Evolutionary conservation across 2,113 vertebrate species (phyloP).

Genomic region (Actenoides hombroni): DNA sequence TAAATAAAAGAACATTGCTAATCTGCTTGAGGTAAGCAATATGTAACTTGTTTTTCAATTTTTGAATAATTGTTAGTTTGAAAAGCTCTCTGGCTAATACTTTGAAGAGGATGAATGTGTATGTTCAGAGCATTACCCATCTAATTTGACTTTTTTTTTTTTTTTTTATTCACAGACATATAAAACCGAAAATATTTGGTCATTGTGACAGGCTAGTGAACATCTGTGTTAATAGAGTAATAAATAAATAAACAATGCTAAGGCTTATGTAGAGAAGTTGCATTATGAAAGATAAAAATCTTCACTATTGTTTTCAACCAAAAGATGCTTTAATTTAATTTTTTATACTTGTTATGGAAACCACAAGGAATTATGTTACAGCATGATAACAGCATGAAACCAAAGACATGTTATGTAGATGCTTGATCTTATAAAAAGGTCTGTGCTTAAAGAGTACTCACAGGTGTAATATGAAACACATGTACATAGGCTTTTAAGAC

Average conservation of each 20-base stretch:
- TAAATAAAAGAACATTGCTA: background rate
- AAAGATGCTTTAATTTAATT: background rate
- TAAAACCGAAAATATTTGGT: background rate
- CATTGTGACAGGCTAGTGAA: background rate
- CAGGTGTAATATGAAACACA: rapidly evolving
- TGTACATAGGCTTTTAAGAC: background rate
- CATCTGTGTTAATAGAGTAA: background rate
- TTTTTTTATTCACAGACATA: background rate
- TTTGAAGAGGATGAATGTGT: background rate
- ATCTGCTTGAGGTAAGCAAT: background rate
- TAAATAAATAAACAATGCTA: background rate
- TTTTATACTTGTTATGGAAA: background rate
- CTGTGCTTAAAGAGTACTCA: background rate
- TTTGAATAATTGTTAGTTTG: background rate
- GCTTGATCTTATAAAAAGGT: background rate
- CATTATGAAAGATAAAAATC: background rate
- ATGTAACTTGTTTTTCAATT: background rate
- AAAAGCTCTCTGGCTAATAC: background rate
- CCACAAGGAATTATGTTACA: background rate
- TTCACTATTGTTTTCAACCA: background rate
- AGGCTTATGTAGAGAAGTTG: background rate
- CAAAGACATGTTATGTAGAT: background rate
- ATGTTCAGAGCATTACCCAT: background rate
- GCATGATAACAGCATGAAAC: background rate
- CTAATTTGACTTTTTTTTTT: background rate